Evolutionary conservation across 2,797 vertebrate genomes (phyloP).

Genomic region (Lagodon rhomboides): DNA sequence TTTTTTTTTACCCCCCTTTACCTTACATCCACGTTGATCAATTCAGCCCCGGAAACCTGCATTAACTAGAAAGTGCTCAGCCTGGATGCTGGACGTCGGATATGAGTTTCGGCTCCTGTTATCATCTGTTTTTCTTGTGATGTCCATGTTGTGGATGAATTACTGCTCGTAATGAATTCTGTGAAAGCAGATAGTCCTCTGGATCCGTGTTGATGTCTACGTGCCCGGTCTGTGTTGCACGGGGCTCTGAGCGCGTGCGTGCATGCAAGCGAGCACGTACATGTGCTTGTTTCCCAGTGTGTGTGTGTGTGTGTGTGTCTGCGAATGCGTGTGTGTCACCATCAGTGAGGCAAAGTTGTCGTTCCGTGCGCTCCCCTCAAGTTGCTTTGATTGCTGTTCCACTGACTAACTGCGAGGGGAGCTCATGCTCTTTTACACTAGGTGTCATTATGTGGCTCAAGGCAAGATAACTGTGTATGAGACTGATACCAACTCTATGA

Average conservation of each 20-base stretch:
- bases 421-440: constrained; percentile 86
- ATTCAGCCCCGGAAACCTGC: constrained; percentile 52
- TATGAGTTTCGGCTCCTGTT: constrained; percentile 28
- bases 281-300: constrained; percentile 35
- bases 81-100: neutral
- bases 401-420: constrained; percentile 83
- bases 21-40: constrained; percentile 35
- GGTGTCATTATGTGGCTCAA: constrained; percentile 77
- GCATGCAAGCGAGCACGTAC: constrained; percentile 36
- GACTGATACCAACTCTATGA: constrained; percentile 77
- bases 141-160: constrained; percentile 21
- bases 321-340: constrained; percentile 44
- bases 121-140: neutral
- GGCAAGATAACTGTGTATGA: constrained; percentile 76
- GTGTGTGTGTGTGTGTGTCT: neutral
- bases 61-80: constrained; percentile 49
- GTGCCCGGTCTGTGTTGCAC: constrained; percentile 30
- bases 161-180: constrained; percentile 38
- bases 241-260: constrained; percentile 30
- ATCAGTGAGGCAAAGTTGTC: constrained; percentile 74
- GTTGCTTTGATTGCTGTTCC: constrained; percentile 78
- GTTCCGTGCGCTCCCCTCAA: constrained; percentile 66
- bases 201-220: constrained; percentile 28
- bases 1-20: constrained; percentile 26
- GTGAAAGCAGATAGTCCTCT: constrained; percentile 44